Base-by-base conservation (phyloP, 2,113 vertebrate species). In the Boleophthalmus pectinirostris region DNA sequence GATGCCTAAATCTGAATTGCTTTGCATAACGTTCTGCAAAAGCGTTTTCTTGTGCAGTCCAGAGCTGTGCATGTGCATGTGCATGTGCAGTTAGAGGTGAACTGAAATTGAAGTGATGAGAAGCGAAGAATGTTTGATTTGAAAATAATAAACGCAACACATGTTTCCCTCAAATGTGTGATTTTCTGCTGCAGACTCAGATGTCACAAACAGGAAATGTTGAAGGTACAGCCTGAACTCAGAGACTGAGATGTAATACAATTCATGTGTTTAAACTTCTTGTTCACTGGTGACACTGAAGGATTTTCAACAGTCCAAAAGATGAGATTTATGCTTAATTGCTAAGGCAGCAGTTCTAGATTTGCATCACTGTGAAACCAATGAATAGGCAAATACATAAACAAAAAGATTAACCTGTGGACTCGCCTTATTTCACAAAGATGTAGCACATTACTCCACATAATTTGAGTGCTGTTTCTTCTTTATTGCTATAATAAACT, bases 131-230 rank as follows among this genome's bases (percentile, higher is more conserved):
- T 8, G 69, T 74, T 73, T 69, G 71, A 67, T 79, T 74, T 72
- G 66, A 72, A 72, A 81, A 70, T 70, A 12, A 47, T 82, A 38
- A 83, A 78, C 74, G 68, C 76, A 67, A 74, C 76, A 85, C 68
- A 75, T 6, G 51, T 66, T 76, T 70, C 64, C 70, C 66, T 61
- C 33, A 77, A 68, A 69, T 15, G 0, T 1, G 47, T 66, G 18
- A 74, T 0, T 51, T 70, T 82, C 54, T 68, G 73, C 74, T 21
- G 75, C 73, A 73, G 69, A 74, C 57, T 73, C 60, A 73, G 73
- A 46, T 33, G 65, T 20, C 58, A 24, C 64, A 43, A 35, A 61
- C 38, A 20, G 43, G 11, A 49, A 21, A 56, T 10, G 53, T 60
- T 73, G 70, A 45, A 25, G 20, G 33, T 61, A 68, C 79, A 61